These are phyloP conservation scores for Hypotaenidia philippensis DNA, from an alignment of 2,797 vertebrate genomes.

Conservation along the genomic window DNA sequence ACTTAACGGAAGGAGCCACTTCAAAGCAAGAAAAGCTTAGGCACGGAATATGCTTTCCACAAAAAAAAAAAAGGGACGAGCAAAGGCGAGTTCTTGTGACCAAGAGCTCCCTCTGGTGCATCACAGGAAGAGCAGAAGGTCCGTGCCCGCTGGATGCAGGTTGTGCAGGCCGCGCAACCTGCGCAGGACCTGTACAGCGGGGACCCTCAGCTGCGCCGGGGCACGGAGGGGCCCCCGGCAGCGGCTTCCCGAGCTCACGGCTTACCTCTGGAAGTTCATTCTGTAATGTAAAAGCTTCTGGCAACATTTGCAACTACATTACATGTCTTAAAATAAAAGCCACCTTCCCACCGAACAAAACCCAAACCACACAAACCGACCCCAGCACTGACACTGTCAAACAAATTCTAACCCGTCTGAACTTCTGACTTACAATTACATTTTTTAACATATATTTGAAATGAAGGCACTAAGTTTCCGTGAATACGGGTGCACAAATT, in stretches of 20 bases:
- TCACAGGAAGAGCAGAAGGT: neutral
- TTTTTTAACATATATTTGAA: neutral
- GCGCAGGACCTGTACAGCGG: too few relatives aligned
- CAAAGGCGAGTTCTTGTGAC: neutral
- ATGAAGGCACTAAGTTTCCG: neutral
- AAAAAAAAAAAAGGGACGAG: neutral
- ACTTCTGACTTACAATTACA: neutral
- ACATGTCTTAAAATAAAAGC: neutral
- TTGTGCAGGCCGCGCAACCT: too few relatives aligned
- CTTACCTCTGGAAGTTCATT: neutral
- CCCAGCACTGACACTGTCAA: rapidly evolving
- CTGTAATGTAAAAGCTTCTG: rapidly evolving
- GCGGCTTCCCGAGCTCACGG: neutral
- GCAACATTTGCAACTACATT: neutral
- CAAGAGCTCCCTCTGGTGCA: constrained; percentile 61
- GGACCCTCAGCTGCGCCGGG: too few relatives aligned
- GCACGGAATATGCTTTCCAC: rapidly evolving
- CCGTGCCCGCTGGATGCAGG: rapidly evolving
- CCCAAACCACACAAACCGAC: neutral
- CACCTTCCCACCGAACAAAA: neutral
- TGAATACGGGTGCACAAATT: neutral
- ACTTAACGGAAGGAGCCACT: neutral
- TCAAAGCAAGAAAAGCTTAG: neutral
- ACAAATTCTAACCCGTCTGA: neutral
- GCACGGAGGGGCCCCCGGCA: too few relatives aligned